phyloP scores from a whole-genome alignment of 2,888 invertebrate genomes.

The Pollenia amentaria region DNA sequence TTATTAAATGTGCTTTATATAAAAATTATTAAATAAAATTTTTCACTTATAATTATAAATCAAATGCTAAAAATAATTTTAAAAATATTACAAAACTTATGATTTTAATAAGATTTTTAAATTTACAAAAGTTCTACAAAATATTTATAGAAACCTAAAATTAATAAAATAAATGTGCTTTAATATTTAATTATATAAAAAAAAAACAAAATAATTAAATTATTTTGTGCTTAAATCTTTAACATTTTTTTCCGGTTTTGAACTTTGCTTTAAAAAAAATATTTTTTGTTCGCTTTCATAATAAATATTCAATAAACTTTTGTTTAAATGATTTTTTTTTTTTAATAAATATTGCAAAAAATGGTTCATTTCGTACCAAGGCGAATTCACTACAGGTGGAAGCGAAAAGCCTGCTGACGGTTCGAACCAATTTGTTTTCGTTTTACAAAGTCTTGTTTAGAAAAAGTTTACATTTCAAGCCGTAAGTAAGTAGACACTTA shows the following conservation, averaged over 20 bases:
- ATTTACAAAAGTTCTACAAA: slow-evolving; percentile 78
- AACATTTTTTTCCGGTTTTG: slow-evolving; percentile 30
- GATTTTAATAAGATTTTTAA: slow-evolving; percentile 77
- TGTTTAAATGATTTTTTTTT: slow-evolving; percentile 41
- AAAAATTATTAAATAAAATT: slow-evolving; percentile 55
- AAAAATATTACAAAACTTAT: slow-evolving; percentile 10
- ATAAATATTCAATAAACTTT: slow-evolving; percentile 34
- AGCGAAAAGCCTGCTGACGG: too few species aligned
- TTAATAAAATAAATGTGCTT: slow-evolving; percentile 59
- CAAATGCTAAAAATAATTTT: slow-evolving; percentile 8
- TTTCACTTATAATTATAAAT: slow-evolving; percentile 16
- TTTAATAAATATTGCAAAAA: background rate
- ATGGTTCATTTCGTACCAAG: background rate
- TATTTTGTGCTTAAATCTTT: slow-evolving; percentile 78
- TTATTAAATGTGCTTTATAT: slow-evolving; percentile 61
- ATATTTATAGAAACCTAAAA: slow-evolving; percentile 30
- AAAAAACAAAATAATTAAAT: slow-evolving; percentile 81
- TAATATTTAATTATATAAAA: background rate
- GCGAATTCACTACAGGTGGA: too few species aligned
- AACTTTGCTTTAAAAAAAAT: slow-evolving; percentile 33
- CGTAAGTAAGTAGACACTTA: too few species aligned
- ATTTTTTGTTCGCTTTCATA: slow-evolving; percentile 19
- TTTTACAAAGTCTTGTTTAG: too few species aligned
- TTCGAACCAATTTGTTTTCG: too few species aligned
- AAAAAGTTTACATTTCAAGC: too few species aligned